These are phyloP conservation scores for Drosophila subsilvestris DNA, from an alignment of 2,888 invertebrate genomes.

Conservation along the genomic window DNA sequence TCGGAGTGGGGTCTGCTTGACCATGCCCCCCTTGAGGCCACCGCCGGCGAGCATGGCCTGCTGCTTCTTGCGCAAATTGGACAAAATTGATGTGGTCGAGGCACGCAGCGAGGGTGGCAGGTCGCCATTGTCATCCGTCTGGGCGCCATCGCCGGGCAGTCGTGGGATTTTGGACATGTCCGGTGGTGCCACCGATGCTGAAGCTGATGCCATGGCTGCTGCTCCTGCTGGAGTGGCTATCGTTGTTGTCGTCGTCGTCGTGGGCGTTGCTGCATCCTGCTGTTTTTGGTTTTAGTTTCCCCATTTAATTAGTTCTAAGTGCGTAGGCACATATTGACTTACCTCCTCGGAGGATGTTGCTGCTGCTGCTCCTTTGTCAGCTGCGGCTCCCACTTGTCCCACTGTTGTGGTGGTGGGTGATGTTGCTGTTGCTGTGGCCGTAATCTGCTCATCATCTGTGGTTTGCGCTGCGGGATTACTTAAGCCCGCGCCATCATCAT, in stretches of 20 bases:
- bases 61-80: slow-evolving; percentile 75
- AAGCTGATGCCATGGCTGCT: slow-evolving; percentile 1
- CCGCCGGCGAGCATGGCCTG: slow-evolving; percentile 52
- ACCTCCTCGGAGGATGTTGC: slow-evolving; percentile 72
- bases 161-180: slow-evolving; percentile 83
- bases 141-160: slow-evolving; percentile 82
- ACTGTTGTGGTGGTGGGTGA: background rate
- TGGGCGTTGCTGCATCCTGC: slow-evolving; percentile 55
- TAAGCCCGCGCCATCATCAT: slow-evolving; percentile 52
- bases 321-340: slow-evolving; percentile 58
- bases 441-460: slow-evolving; percentile 70
- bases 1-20: slow-evolving; percentile 73
- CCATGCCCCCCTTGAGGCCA: slow-evolving; percentile 26
- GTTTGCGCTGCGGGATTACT: slow-evolving; percentile 72
- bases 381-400: slow-evolving; percentile 12
- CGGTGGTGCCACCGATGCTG: slow-evolving; percentile 37
- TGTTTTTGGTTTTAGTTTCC: slow-evolving; percentile 56
- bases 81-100: slow-evolving; percentile 67
- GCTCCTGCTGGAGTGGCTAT: slow-evolving; percentile 24
- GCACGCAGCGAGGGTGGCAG: slow-evolving; percentile 64
- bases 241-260: slow-evolving; percentile 17
- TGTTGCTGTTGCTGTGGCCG: slow-evolving; percentile 25
- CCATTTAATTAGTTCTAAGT: slow-evolving; percentile 73
- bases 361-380: slow-evolving; percentile 17
- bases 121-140: slow-evolving; percentile 75